These are phyloP conservation scores for Clarias fuscus DNA, from an alignment of 2,797 vertebrate species.

Conservation along the genomic window DNA sequence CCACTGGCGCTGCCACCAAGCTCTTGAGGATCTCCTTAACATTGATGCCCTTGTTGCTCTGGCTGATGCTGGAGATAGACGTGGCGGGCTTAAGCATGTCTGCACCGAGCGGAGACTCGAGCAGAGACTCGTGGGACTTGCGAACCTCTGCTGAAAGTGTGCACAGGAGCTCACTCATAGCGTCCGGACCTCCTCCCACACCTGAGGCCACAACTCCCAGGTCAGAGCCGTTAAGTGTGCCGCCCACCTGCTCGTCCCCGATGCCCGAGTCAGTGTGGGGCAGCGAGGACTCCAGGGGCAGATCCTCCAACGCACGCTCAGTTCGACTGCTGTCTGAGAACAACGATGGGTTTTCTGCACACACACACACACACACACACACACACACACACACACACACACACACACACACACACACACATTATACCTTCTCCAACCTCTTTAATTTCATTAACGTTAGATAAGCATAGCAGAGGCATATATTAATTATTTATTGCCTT, in stretches of 20 bases:
- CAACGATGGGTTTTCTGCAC: conserved; percentile 85
- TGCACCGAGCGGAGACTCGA: conserved; percentile 77
- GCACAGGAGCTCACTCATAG: conserved; percentile 91
- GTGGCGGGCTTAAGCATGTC: conserved; percentile 83
- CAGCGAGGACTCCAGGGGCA: conserved; percentile 86
- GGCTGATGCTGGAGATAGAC: conserved; percentile 96
- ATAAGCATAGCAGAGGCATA: too few species aligned
- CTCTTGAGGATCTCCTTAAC: conserved; percentile 98
- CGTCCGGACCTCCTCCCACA: conserved; percentile 78
- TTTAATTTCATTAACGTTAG: neutral
- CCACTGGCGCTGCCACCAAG: conserved; percentile 92
- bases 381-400: neutral
- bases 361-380: neutral
- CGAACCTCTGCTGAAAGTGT: conserved; percentile 91
- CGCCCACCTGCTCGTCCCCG: conserved; percentile 90
- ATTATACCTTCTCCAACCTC: neutral
- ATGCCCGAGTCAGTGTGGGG: conserved; percentile 98
- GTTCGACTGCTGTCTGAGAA: conserved; percentile 81
- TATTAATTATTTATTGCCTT: too few species aligned
- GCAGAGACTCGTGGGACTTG: conserved; percentile 93
- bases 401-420: neutral
- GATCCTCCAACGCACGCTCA: conserved; percentile 87
- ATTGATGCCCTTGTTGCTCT: conserved; percentile 95
- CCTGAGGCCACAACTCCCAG: conserved; percentile 72
- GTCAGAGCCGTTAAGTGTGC: conserved; percentile 89